Percentiles rank a stretch among this genome's conserved stretches.
phyloP scores from a whole-genome alignment of 2,888 invertebrate genomes.

The Teleiodes luculella region DNA sequence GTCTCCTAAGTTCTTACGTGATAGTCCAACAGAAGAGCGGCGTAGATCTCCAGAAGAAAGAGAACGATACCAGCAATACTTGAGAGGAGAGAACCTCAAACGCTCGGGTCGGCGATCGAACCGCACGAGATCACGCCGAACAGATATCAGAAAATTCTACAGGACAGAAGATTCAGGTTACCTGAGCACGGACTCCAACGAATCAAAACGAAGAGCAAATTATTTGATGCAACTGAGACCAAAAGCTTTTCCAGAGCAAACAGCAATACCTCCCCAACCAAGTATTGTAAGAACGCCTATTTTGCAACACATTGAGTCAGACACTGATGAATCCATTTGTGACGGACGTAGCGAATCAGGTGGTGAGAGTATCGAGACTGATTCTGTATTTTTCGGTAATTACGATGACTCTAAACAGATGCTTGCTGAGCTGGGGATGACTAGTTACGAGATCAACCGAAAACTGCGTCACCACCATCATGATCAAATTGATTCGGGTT shows the following conservation, averaged over 20 bases:
- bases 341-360: slow-evolving; percentile 92
- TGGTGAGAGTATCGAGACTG: slow-evolving; percentile 91
- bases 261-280: slow-evolving; percentile 33
- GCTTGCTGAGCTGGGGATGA: slow-evolving; percentile 57
- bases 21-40: slow-evolving; percentile 56
- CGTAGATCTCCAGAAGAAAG: slow-evolving; percentile 55
- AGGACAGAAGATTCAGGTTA: slow-evolving; percentile 88
- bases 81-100: slow-evolving; percentile 55
- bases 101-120: slow-evolving; percentile 63
- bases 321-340: slow-evolving; percentile 85
- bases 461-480: slow-evolving; percentile 45
- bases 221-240: slow-evolving; percentile 68
- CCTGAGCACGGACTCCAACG: slow-evolving; percentile 89
- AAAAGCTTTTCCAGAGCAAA: slow-evolving; percentile 45
- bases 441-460: slow-evolving; percentile 44
- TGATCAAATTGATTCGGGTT: slow-evolving; percentile 71
- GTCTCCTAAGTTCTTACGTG: slow-evolving; percentile 48
- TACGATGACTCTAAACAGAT: slow-evolving; percentile 73
- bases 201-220: slow-evolving; percentile 74
- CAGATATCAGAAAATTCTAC: slow-evolving; percentile 61
- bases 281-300: slow-evolving; percentile 44
- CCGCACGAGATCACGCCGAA: slow-evolving; percentile 60
- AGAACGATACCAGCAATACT: slow-evolving; percentile 54
- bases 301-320: slow-evolving; percentile 66
- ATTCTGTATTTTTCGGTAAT: slow-evolving; percentile 91